Base-by-base conservation (phyloP, 92 coral and sea anemone species). In the Umimayanthus kanabou region DNA sequence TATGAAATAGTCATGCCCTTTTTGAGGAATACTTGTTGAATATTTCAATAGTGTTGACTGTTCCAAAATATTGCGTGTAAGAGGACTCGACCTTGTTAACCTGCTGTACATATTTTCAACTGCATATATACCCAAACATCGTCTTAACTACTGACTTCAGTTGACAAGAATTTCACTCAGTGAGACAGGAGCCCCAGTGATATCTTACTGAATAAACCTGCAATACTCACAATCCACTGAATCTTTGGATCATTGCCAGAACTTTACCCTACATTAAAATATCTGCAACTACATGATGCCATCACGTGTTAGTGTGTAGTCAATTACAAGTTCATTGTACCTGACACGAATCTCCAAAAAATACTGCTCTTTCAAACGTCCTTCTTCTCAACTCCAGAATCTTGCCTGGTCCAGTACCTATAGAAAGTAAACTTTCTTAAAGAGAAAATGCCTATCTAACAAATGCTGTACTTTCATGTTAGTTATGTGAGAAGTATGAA, bases 331-430 rank as follows among this genome's bases (percentile, higher is more conserved):
- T 47, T 47, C 50, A 57, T 1, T 23, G 69, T 61, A 61, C 99
- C 98, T 97, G 99, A 79, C 99, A 97, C 0, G 99, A 90, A 78
- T 97, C 98, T 14, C 98, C 97, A 94, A 95, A 97, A 89, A 92
- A 81, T 2, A 97, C 93, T 33, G 89, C 85, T 76, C 99, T 90
- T 80, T 97, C 98, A 87, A 97, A 93, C 7, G 96, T 94, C 80
- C 98, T 89, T 74, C 97, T 92, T 40, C 97, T 90, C 66, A 95
- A 77, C 83, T 97, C 99, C 74, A 93, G 92, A 49, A 94, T 94
- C 92, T 97, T 97, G 9, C 99, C 99, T 76, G 96, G 98, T 39
- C 98, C 99, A 43, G 95, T 94, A 4, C 99, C 99, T 97, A 76
- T 2, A 58, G 13, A 71, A 79, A 69, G 39, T 76, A 49, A 39